phyloP scores from a whole-genome alignment of 2,797 vertebrate species.

The Scleropages formosus region DNA sequence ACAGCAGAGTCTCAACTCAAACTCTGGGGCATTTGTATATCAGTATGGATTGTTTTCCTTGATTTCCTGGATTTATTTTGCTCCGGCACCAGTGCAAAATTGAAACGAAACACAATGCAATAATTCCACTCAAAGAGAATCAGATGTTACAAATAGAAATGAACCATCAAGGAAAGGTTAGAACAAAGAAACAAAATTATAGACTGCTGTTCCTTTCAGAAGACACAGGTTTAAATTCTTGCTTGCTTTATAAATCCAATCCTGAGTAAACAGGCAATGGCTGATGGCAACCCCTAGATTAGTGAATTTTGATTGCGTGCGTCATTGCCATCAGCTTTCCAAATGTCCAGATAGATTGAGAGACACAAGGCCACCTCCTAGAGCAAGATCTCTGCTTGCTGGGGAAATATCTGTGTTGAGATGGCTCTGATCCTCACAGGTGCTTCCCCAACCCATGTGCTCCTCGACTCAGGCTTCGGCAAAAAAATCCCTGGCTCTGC shows the following conservation, averaged over 20 bases:
- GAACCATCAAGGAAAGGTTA: not conserved
- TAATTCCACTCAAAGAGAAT: too few species aligned
- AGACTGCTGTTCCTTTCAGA: not conserved
- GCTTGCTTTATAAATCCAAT: not conserved
- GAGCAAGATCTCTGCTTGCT: not conserved
- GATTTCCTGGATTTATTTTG: not conserved
- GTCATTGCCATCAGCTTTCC: not conserved
- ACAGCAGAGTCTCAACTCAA: too few species aligned
- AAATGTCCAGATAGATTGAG: not conserved
- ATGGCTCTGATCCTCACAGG: not conserved
- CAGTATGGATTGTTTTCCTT: not conserved
- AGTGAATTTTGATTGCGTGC: not conserved
- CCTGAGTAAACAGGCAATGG: too few species aligned
- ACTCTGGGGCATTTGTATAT: too few species aligned
- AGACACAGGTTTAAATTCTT: not conserved
- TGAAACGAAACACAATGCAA: too few species aligned
- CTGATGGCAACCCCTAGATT: not conserved
- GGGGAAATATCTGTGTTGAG: not conserved
- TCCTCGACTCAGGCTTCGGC: conserved; percentile 24
- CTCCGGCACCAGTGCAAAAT: too few species aligned
- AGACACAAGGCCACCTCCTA: not conserved
- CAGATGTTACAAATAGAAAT: too few species aligned
- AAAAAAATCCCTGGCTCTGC: conserved; percentile 40
- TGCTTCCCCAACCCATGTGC: not conserved
- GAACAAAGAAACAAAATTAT: not conserved